Conservation (phyloP, 2,113 vertebrate genomes). For the Tyto alba region DNA sequence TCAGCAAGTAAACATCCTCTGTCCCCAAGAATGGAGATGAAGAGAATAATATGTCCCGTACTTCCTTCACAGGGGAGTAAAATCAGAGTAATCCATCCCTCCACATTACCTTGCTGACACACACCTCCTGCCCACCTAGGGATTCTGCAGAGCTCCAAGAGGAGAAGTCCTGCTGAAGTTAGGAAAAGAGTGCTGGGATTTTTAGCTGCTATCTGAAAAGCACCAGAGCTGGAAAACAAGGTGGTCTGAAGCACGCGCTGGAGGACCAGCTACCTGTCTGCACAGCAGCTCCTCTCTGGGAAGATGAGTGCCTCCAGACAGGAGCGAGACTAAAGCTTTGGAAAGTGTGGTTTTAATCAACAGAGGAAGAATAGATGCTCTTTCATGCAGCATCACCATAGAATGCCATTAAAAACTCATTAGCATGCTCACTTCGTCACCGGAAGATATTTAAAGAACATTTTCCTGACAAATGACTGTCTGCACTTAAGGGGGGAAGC, state of each 20-base stretch:
- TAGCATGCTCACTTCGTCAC: neutral
- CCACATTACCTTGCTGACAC: neutral
- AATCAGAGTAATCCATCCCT: neutral
- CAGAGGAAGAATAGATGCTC: neutral
- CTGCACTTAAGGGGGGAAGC: neutral
- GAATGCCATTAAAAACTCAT: slow-evolving; percentile 19
- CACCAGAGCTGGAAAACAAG: neutral
- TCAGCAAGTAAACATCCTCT: neutral
- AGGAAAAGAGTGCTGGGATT: neutral
- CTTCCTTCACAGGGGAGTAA: neutral
- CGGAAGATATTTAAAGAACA: neutral
- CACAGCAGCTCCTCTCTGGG: neutral
- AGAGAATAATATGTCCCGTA: neutral
- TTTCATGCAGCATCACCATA: neutral
- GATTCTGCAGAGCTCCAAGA: neutral
- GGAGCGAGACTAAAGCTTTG: neutral
- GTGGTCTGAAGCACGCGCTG: neutral
- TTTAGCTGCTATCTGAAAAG: neutral
- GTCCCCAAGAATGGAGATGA: neutral
- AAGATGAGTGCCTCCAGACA: neutral
- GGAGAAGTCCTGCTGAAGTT: neutral
- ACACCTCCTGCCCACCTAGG: neutral
- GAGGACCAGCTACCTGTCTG: neutral
- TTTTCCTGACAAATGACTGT: neutral
- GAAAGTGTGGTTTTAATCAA: neutral